Evolutionary conservation across 2,888 invertebrate genomes (phyloP), one percentile per base, ranked within the genome.

Genomic region (Megamerina dolium): DNA sequence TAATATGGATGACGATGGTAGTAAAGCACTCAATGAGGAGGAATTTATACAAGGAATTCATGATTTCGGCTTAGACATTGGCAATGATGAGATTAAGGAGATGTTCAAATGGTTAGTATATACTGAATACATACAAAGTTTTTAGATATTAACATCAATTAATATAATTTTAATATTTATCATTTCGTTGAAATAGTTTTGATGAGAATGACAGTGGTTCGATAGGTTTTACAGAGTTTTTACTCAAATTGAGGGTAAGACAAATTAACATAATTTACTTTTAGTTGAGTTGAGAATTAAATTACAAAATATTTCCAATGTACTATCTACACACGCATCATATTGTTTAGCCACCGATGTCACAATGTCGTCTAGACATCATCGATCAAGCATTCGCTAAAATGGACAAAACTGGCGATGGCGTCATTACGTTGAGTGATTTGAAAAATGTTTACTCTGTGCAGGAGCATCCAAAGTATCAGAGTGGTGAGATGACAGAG

Each of bases 1-100:
- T 45, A 79, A 87, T 43, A 89, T 95, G 86, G 95, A 96, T 66
- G 91, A 94, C 50, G 93, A 96, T 66, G 88, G 87, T 31, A 94
- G 84, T 73, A 87, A 85, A 66, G 79, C 82, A 35, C 68, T 96
- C 50, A 89, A 82, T 61, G 75, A 80, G 52, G 86, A 87, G 30
- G 95, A 96, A 70, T 93, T 96, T 65, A 64, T 76, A 10, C 77
- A 81, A 51, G 95, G 94, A 3, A 75, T 94, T 52, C 76, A 76
- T 47, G 91, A 93, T 54, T 80, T 82, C 19, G 92, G 91, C 0
- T 65, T 92, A 53, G 80, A 82, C 9, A 68, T 88, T 16, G 75
- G 73, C 18, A 76, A 79, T 3, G 80, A 63, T 23, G 72, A 72
- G 54, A 68, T 66, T 39, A 59, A 54, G 49, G 58, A 69, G 45